Percentiles rank a stretch among this genome's conserved stretches.
Conservation (phyloP, 2,113 vertebrate species). For the Pollachius pollachius region DNA sequence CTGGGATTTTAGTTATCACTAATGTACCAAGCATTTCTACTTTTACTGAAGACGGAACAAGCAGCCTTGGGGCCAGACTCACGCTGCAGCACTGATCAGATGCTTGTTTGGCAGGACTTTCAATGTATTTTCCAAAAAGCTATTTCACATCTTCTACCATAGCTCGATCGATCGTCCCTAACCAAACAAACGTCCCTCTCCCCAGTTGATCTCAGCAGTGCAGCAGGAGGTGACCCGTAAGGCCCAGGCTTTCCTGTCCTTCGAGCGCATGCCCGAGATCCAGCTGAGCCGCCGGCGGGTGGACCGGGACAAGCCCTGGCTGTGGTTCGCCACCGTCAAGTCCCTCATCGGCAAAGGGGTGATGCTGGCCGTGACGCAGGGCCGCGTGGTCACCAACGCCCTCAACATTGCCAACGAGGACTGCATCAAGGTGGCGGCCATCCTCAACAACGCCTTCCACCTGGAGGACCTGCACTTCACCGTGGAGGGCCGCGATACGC, state of each 20-base stretch:
- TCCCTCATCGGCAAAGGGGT: conserved; percentile 96
- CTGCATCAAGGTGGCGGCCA: conserved; percentile 97
- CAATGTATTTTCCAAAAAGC: too few species aligned
- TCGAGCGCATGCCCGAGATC: conserved; percentile 94
- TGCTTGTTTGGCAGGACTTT: too few species aligned
- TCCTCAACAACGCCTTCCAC: conserved; percentile 96
- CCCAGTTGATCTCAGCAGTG: conserved; percentile 92
- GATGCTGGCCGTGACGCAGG: conserved; percentile 93
- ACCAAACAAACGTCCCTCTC: too few species aligned
- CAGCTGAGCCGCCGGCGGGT: conserved; percentile 80
- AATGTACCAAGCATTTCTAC: too few species aligned
- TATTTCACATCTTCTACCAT: too few species aligned
- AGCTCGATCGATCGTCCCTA: too few species aligned
- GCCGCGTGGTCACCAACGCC: conserved; percentile 92
- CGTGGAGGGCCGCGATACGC: conserved; percentile 90
- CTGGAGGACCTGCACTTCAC: conserved; percentile 96
- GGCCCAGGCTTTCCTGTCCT: conserved; percentile 89
- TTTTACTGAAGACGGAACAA: too few species aligned
- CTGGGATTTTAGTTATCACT: too few species aligned
- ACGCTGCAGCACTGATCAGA: too few species aligned
- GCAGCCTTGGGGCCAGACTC: too few species aligned
- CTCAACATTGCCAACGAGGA: conserved; percentile 98
- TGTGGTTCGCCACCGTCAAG: conserved; percentile 92
- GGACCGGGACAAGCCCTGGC: conserved; percentile 82
- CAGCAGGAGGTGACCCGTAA: conserved; percentile 93